Evolutionary conservation across 2,113 vertebrate species (phyloP).

Genomic region (Anthoscopus minutus): DNA sequence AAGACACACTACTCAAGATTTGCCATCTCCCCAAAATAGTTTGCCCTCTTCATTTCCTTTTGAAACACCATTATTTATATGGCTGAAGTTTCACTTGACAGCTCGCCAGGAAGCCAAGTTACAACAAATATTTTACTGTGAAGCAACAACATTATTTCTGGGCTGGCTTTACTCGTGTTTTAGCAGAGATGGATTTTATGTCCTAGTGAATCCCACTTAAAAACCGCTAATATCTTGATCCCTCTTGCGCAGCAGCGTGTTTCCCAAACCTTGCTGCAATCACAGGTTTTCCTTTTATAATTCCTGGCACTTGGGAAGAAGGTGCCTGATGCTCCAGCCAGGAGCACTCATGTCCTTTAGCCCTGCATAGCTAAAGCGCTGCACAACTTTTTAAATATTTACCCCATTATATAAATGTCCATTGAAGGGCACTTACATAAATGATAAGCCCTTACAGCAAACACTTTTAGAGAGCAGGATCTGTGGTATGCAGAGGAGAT

Average conservation of each 20-base stretch:
- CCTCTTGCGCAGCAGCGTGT: rapidly evolving
- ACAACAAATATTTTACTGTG: background rate
- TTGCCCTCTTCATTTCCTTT: slow-evolving; percentile 30
- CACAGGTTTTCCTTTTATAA: background rate
- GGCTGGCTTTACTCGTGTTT: background rate
- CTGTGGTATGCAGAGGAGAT: slow-evolving; percentile 61
- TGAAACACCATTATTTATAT: slow-evolving; percentile 18
- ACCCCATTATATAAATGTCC: slow-evolving; percentile 64
- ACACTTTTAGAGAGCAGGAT: slow-evolving; percentile 56
- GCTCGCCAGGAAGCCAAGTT: background rate
- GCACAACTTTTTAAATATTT: slow-evolving; percentile 65
- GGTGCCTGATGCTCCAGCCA: background rate
- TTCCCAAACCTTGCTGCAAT: background rate
- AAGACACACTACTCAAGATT: background rate
- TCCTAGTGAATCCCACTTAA: background rate
- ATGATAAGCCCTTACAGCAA: slow-evolving; percentile 54
- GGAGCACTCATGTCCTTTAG: background rate
- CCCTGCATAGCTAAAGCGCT: slow-evolving; percentile 24
- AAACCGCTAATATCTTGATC: background rate
- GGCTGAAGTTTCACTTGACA: slow-evolving; percentile 22
- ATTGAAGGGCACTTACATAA: slow-evolving; percentile 66
- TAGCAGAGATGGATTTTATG: background rate
- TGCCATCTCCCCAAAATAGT: slow-evolving; percentile 13
- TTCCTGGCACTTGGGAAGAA: background rate
- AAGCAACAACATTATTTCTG: background rate